Evolutionary conservation across 2,113 vertebrate species (phyloP), one percentile per base, ranked within the genome.

Genomic region (Psettodes erumei): DNA sequence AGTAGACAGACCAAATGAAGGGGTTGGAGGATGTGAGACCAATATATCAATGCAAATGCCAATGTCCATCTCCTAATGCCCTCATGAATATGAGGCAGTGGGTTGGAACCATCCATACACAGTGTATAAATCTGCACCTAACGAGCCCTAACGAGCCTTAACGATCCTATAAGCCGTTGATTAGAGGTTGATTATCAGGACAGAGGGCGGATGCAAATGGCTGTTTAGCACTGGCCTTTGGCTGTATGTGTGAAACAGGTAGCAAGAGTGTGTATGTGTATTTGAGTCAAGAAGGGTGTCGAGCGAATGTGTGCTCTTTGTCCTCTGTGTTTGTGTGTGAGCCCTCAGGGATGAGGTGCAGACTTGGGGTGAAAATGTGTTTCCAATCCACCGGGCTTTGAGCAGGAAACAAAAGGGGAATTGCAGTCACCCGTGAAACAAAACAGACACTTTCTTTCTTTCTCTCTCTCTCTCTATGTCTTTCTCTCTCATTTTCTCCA

Each of bases 71-170:
- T 76, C 65, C 48, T 84, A 79, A 88, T 86, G 77, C 91, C 62
- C 18, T 73, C 62, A 64, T 82, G 71, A 80, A 82, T 82, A 86
- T 86, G 72, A 83, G 48, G 63, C 58, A 66, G 76, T 75, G 71
- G 82, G 60, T 55, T 66, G 38, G 53, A 89, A 63, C 28, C 73
- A 45, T 87, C 56, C 47, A 79, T 86, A 84, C 85, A 86, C 69
- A 81, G 69, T 84, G 54, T 80, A 90, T 91, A 84, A 90, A 93
- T 93, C 89, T 88, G 43, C 1, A 13, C 77, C 65, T 77, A 86
- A 87, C 63, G 48, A 79, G 61, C 64, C 79, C 45, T 76, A 82
- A 85, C 13, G 35, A 84, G 77, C 43, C 64, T 25, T 82, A 84
- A 91, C 1, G 71, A 87, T 79, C 65, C 62, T 71, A 83, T 79